Percentiles rank a stretch among this genome's conserved stretches.
Evolutionary conservation across 2,888 invertebrate genomes (phyloP).

Genomic region (Agonopterix arenella): DNA sequence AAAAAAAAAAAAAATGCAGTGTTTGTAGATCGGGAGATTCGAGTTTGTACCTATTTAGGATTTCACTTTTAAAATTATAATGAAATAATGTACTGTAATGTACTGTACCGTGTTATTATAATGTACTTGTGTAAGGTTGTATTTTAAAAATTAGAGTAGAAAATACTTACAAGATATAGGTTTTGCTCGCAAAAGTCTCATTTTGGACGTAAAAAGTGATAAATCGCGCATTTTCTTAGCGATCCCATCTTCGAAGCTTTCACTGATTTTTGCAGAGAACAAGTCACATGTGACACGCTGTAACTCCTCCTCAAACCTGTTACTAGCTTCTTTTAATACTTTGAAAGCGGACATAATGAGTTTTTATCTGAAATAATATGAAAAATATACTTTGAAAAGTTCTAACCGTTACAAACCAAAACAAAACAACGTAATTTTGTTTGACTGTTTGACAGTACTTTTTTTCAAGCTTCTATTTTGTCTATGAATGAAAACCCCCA

Average conservation of each 20-base stretch:
- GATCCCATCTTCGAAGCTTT: constrained; percentile 41
- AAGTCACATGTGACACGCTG: constrained; percentile 28
- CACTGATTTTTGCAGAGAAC: constrained; percentile 34
- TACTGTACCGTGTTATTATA: too few relatives aligned
- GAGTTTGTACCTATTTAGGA: too few relatives aligned
- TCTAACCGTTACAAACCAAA: neutral
- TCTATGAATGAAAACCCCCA: too few relatives aligned
- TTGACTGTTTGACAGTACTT: too few relatives aligned
- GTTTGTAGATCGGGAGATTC: too few relatives aligned
- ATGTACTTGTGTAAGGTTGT: too few relatives aligned
- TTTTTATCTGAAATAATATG: neutral
- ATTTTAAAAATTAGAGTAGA: too few relatives aligned
- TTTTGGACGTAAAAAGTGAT: constrained; percentile 44
- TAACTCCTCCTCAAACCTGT: constrained; percentile 41
- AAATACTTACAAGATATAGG: constrained; percentile 37
- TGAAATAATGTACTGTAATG: too few relatives aligned
- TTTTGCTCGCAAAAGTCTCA: constrained; percentile 49
- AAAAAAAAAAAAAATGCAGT: too few relatives aligned
- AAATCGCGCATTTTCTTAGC: constrained; percentile 43
- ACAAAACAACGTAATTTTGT: too few relatives aligned
- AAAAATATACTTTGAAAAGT: neutral
- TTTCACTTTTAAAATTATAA: too few relatives aligned
- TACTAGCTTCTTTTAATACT: constrained; percentile 42
- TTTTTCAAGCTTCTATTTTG: too few relatives aligned
- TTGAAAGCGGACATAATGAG: constrained; percentile 44